Percentiles rank a stretch among this genome's conserved stretches.
Evolutionary conservation across 2,113 vertebrate genomes (phyloP).

Genomic region (Mormyrus iriodes): DNA sequence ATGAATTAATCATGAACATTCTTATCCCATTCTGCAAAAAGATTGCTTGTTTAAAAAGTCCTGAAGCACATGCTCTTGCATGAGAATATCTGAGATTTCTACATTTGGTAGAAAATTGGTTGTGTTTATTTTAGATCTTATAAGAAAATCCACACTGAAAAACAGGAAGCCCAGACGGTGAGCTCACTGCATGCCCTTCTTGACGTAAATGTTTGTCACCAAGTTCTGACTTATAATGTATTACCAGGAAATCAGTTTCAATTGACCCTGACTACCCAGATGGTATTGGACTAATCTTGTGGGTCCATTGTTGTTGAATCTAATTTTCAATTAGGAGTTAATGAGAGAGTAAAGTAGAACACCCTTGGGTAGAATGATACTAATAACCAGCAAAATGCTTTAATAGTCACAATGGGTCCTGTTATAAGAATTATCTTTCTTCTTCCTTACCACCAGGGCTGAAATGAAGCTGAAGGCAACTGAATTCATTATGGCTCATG

Average conservation of each 20-base stretch:
- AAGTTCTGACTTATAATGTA: neutral
- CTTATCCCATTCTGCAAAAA: neutral
- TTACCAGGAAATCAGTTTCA: neutral
- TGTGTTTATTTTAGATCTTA: neutral
- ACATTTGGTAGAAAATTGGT: neutral
- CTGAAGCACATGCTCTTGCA: slow-evolving; percentile 4
- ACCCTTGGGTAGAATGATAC: neutral
- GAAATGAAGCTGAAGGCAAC: neutral
- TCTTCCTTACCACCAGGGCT: neutral
- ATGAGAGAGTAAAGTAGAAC: neutral
- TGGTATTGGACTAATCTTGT: neutral
- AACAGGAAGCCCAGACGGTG: neutral
- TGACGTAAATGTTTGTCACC: neutral
- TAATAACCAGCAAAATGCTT: neutral
- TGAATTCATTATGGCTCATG: neutral
- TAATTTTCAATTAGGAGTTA: neutral
- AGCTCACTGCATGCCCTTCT: neutral
- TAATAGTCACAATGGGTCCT: neutral
- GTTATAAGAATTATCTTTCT: neutral
- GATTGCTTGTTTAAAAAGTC: slow-evolving; percentile 8
- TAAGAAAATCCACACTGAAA: neutral
- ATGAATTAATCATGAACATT: slow-evolving; percentile 4
- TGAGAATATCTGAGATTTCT: neutral
- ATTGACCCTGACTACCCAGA: neutral
- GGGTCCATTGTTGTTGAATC: neutral